Percentiles rank a stretch among this genome's conserved stretches.
phyloP scores from a whole-genome alignment of 2,113 vertebrate species.

The Silurus asotus region DNA sequence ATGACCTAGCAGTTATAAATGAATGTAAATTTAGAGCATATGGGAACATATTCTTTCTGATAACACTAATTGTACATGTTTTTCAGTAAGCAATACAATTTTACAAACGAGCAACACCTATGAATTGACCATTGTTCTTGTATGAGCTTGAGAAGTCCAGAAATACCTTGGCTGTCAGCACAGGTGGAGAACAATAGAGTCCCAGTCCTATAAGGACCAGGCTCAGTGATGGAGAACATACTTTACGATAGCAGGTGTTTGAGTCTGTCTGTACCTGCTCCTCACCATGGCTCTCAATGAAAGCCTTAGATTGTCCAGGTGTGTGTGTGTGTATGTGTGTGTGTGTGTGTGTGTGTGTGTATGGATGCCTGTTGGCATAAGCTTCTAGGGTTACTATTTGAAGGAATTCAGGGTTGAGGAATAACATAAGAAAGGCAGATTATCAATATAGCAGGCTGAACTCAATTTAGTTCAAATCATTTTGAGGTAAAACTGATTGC shows the following conservation, averaged over 20 bases:
- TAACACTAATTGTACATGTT: not conserved
- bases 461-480: not conserved
- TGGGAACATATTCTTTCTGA: not conserved
- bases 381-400: slow-evolving; percentile 70
- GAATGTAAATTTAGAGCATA: not conserved
- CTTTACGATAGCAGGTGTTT: slow-evolving; percentile 78
- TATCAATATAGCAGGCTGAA: slow-evolving; percentile 20
- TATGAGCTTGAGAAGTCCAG: slow-evolving; percentile 67
- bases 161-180: slow-evolving; percentile 75
- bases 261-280: slow-evolving; percentile 73
- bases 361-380: slow-evolving; percentile 30
- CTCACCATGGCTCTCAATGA: slow-evolving; percentile 71
- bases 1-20: not conserved
- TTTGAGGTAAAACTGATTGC: not conserved
- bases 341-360: slow-evolving; percentile 27
- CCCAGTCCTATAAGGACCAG: slow-evolving; percentile 74
- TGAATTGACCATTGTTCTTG: slow-evolving; percentile 75
- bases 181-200: slow-evolving; percentile 69
- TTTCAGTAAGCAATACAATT: slow-evolving; percentile 45
- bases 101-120: slow-evolving; percentile 59
- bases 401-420: slow-evolving; percentile 58
- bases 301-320: slow-evolving; percentile 73
- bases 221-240: slow-evolving; percentile 79
- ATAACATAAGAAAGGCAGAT: slow-evolving; percentile 58
- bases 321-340: slow-evolving; percentile 61